These are phyloP conservation scores for Thymelicus sylvestris DNA, from an alignment of 2,888 invertebrate genomes.

Conservation along the genomic window DNA sequence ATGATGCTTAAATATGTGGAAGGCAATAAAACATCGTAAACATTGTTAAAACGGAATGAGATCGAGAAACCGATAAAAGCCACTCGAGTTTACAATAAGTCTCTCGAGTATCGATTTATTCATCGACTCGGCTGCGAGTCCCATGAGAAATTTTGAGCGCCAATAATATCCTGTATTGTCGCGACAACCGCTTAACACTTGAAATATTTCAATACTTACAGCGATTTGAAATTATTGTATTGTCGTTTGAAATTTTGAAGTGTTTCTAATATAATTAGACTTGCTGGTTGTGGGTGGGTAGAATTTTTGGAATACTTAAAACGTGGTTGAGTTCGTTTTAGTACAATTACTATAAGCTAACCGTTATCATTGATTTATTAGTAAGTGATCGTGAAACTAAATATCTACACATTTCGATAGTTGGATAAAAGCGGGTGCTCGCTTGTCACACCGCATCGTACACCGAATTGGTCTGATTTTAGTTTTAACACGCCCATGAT, in stretches of 20 bases:
- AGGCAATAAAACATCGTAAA: slow-evolving; percentile 37
- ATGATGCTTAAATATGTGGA: slow-evolving; percentile 38
- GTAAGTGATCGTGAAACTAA: no score
- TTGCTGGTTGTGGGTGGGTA: not conserved
- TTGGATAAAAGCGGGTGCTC: slow-evolving; percentile 1
- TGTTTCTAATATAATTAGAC: not conserved
- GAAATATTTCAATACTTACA: slow-evolving; percentile 25
- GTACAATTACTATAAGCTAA: no score
- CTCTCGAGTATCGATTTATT: slow-evolving; percentile 38
- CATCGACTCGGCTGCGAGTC: slow-evolving; percentile 32
- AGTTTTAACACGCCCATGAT: slow-evolving; percentile 29
- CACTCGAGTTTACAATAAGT: slow-evolving; percentile 38
- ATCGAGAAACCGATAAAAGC: slow-evolving; percentile 39
- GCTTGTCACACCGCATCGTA: slow-evolving; percentile 26
- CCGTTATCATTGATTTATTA: no score
- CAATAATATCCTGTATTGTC: slow-evolving; percentile 33
- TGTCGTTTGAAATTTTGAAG: slow-evolving; percentile 12
- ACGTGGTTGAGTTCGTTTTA: no score
- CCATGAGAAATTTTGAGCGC: slow-evolving; percentile 36
- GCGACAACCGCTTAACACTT: slow-evolving; percentile 32
- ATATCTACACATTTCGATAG: no score
- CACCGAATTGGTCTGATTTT: slow-evolving; percentile 32
- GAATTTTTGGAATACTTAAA: no score
- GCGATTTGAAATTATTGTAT: not conserved
- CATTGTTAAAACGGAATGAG: slow-evolving; percentile 38